Percentiles rank a stretch among this genome's conserved stretches.
Conservation (phyloP, 92 coral and sea anemone species). For the Phenganax marumi region DNA sequence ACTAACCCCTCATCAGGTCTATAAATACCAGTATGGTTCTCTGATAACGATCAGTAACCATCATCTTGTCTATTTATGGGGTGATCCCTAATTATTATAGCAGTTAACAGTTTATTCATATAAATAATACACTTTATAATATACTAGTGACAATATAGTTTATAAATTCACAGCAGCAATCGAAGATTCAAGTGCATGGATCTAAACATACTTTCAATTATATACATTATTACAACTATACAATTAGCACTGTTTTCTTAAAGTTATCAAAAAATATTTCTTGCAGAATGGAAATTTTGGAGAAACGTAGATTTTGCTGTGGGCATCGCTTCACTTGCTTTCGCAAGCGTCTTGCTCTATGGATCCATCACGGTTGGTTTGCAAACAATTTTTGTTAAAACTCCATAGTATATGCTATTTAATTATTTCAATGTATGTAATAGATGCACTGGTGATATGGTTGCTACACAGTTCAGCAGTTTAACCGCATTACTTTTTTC, state of each 20-base stretch:
- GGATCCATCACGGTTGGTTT: conserved; percentile 31
- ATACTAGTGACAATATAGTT: not conserved
- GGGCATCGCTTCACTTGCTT: conserved; percentile 4
- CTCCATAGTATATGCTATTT: not conserved
- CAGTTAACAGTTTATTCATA: no score
- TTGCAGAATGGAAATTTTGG: conserved; percentile 32
- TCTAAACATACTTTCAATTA: no score
- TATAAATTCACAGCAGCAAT: no score
- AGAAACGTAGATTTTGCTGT: conserved; percentile 28
- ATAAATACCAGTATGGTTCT: not conserved
- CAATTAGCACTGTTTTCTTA: not conserved
- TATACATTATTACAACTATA: no score
- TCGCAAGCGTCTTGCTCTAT: conserved; percentile 27
- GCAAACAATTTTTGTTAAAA: not conserved
- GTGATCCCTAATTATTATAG: no score
- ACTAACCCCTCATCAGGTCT: not conserved
- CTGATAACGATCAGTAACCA: not conserved
- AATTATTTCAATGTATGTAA: not conserved
- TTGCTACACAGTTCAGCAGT: not conserved
- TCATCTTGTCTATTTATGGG: not conserved
- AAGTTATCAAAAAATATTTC: not conserved
- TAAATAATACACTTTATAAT: not conserved
- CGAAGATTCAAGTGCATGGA: no score
- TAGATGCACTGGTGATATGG: not conserved
- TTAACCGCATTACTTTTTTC: not conserved